Base-by-base conservation (phyloP, 2,113 vertebrate species). In the Passer montanus region DNA sequence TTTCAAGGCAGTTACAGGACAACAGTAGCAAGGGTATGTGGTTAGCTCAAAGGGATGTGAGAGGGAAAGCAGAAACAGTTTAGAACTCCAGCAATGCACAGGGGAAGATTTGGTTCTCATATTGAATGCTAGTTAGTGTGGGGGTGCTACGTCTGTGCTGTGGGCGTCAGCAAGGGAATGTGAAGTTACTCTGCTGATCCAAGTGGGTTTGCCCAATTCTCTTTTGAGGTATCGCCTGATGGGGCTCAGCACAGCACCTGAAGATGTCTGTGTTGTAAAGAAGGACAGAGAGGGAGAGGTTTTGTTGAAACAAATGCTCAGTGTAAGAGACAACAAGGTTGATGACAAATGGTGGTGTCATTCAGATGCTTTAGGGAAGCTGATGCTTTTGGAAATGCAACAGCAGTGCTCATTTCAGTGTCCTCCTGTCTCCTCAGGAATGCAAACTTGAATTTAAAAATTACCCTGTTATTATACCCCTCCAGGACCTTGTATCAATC, bases 61-160 rank as follows among this genome's bases (percentile, higher is more conserved):
- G 95, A 97, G 78, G 94, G 94, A 97, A 97, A 97, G 94, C 81
- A 96, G 96, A 96, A 97, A 95, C 69, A 55, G 18, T 87, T 88
- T 37, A 76, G 41, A 86, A 52, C 77, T 93, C 44, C 52, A 39
- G 26, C 66, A 90, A 81, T 72, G 77, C 72, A 60, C 5, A 74
- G 76, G 30, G 30, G 78, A 92, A 78, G 35, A 68, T 76, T 63
- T 77, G 72, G 30, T 37, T 93, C 33, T 70, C 66, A 67, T 53
- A 73, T 35, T n/a, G 58, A 84, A 43, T 30, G 6, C 10, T 53
- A 33, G 28, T 27, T 82, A 6, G 1, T 10, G 55, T 11, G 2
- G 87, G 62, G n/a, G 52, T 63, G 64, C 18, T 73, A 10, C 0
- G 1, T 56, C 24, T 8, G 1, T 47, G 30, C 35, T 0, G 0